phyloP scores from a whole-genome alignment of 1,140 invertebrate species.

The Paraescarpia echinospica region DNA sequence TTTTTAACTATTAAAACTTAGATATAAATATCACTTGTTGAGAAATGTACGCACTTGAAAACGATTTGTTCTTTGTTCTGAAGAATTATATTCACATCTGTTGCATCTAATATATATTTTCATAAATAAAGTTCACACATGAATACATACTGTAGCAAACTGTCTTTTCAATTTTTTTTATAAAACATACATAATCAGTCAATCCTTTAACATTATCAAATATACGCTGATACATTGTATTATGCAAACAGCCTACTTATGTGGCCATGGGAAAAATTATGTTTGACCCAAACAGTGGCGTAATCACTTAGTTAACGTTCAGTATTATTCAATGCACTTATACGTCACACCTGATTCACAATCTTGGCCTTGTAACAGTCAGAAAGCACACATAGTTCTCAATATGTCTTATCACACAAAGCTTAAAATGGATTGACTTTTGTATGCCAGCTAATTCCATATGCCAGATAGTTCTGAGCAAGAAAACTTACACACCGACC shows the following conservation, averaged over 20 bases:
- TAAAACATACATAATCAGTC: not conserved
- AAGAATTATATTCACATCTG: too few species aligned
- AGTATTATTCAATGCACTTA: not conserved
- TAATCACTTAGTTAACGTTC: not conserved
- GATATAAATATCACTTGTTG: not conserved
- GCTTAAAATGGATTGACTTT: not conserved
- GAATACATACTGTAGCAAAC: too few species aligned
- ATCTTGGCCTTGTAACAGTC: not conserved
- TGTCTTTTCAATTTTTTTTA: too few species aligned
- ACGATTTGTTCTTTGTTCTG: too few species aligned
- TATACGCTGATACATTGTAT: not conserved
- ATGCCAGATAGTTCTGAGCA: not conserved
- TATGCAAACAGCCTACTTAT: not conserved
- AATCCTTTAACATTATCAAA: not conserved
- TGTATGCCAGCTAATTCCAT: not conserved
- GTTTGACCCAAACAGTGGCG: not conserved
- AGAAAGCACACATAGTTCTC: not conserved
- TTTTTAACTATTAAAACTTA: not conserved
- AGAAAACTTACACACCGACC: not conserved
- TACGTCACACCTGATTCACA: not conserved
- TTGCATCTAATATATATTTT: too few species aligned
- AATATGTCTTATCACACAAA: not conserved
- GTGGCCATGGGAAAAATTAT: too few species aligned
- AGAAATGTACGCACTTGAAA: too few species aligned
- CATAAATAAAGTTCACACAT: too few species aligned